Base-by-base conservation (phyloP, 1,140 invertebrate species). In the Drosophila kikkawai region DNA sequence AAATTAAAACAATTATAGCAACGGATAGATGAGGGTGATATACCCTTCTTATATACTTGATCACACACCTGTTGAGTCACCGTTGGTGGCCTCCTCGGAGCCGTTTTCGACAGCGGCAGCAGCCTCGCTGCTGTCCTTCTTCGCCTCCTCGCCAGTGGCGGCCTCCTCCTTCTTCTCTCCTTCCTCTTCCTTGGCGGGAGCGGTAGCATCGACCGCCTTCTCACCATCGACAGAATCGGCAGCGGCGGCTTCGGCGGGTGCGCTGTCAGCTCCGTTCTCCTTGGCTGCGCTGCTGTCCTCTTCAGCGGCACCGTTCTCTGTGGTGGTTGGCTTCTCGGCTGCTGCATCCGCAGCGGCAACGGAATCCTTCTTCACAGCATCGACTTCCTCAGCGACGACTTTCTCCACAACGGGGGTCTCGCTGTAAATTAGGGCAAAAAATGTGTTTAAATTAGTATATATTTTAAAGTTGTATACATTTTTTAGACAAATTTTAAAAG, bases 361-460 rank as follows among this genome's bases (percentile, higher is more conserved):
- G 44, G 77, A 79, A 59, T 85, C 91, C 73, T 91, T 92, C 68
- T 90, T 92, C 44, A 87, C 91, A 70, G 84, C 85, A 79, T 92
- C 91, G 57, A 91, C 91, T 67, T 91, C 91, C 67, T 92, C 91
- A 56, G 80, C 85, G 37, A 78, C 91, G 51, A 92, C 87, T 75
- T 92, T 92, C 91, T 92, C 91, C 51, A 92, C 91, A 67, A 92
- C 88, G 55, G 91, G 88, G 79, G 91, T 92, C 57, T 92, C 91
- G 64, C 91, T 92, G 57, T 19, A 51, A 80, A 56, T 11, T 7
- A 44, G 22, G 41, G 15, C 56, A 32, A 67, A 45, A 45, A 19
- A 44, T 13, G 3, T 13, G 1, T 19, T 37, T 15, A 15, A 55
- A 36, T 22, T 22, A 36, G 13, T 32, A 29, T 15, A 15, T 7